Percentiles rank a stretch among this genome's conserved stretches.
Evolutionary conservation across 2,797 vertebrate genomes (phyloP).

Genomic region (Leptodactylus fallax): DNA sequence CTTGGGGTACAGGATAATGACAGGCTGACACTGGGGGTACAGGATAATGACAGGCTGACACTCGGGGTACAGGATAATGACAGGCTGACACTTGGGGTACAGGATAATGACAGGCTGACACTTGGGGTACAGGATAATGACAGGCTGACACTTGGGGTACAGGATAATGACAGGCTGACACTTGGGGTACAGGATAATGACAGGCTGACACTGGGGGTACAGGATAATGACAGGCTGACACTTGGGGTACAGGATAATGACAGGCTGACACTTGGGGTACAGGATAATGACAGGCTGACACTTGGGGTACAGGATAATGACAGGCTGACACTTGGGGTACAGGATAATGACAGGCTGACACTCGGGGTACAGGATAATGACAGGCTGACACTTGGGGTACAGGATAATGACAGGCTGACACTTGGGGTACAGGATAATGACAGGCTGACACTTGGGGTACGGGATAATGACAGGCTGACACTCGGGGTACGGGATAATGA

Average conservation of each 20-base stretch:
- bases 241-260: background rate
- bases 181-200: background rate
- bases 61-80: background rate
- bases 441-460: background rate
- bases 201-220: background rate
- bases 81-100: background rate
- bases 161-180: background rate
- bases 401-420: background rate
- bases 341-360: background rate
- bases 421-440: background rate
- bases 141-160: conserved; percentile 2
- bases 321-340: background rate
- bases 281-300: background rate
- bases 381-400: conserved; percentile 2
- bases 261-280: conserved; percentile 2
- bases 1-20: background rate
- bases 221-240: background rate
- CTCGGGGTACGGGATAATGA: background rate
- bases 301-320: background rate
- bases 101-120: background rate
- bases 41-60: background rate
- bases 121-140: background rate
- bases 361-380: background rate
- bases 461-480: too few species aligned
- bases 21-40: background rate